Base-by-base conservation (phyloP, 2,888 invertebrate species). In the Drosophila niveifrons region DNA sequence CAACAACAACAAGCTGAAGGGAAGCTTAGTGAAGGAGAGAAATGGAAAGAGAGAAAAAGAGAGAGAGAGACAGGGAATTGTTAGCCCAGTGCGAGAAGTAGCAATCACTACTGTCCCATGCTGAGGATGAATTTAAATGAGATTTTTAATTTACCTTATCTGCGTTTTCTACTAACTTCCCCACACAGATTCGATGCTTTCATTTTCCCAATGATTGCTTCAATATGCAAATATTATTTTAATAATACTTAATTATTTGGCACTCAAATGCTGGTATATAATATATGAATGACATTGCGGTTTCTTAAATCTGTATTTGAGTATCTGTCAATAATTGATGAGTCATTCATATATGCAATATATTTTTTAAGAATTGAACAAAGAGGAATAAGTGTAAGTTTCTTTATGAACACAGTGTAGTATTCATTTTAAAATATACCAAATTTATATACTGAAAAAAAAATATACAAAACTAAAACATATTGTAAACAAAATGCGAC, bases 71-170 rank as follows among this genome's bases (percentile, higher is more conserved):
- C 4, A 43, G 29, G 2, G 15, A 7, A 9, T n/a, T 50, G 34
- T 17, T 52, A 39, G 39, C 28, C 9, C 7, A 17, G n/a, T 10
- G n/a, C 8, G 15, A 18, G n/a, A 29, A 36, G 43, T 34, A 13
- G 29, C 17, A 41, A 15, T 64, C 41, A 43, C 66, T 61, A 74
- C 74, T 61, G 48, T 56, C 50, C 47, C 64, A 63, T 61, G 52
- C 68, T 62, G 64, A 43, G 59, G 70, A 80, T 80, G 84, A 73
- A 84, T 87, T 83, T 73, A 80, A 84, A 82, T 78, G 68, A 71
- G 75, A 72, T 65, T 83, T 80, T 75, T 82, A 68, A 72, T 75
- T 79, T 77, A 56, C 59, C 72, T 71, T 31, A 41, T 55, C 46
- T 8, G 10, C 51, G 43, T 51, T 56, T 43, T 29, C 39, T 55